Base-by-base conservation (phyloP, 2,113 vertebrate species). In the Ia io region DNA sequence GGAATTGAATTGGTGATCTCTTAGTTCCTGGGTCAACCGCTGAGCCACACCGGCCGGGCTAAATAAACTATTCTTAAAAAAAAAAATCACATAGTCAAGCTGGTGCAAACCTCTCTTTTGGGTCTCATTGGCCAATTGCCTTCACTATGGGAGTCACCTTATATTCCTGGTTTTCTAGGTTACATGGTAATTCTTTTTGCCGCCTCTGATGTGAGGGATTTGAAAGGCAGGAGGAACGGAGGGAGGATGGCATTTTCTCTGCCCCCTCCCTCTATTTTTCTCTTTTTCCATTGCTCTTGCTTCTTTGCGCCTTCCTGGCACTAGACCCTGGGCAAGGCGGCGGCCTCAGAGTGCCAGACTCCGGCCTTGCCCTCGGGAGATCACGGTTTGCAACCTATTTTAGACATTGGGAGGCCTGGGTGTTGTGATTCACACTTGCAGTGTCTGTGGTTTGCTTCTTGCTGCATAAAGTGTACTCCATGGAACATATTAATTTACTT, bases 401-500 rank as follows among this genome's bases (percentile, higher is more conserved):
- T 91, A 4, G 35, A 56, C 56, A n/a, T 16, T 1, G 4, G 47
- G 40, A 88, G 53, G 32, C 22, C 17, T 30, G 37, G 42, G 4
- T 17, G 12, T 63, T 93, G 88, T 71, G 70, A 78, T 74, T 84
- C 80, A 73, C 13, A 47, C 35, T 92, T 86, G 88, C 18, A 20
- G 65, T 56, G 44, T 40, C 92, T 78, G 40, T 69, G 85, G 53
- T 88, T 93, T 85, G 73, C 73, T 85, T 94, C 42, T 71, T 91
- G 71, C 82, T 92, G 82, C 86, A 77, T 37, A 37, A 70, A 51
- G 73, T 78, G 23, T 77, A 63, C 76, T 88, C 82, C 25, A 9
- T 30, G 88, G 71, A 84, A 76, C 79, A 67, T 70, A 88, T 35
- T 92, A 71, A 95, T 96, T 91, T 94, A 88, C 86, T 91, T 95